A percentile compares a stretch with the other conserved stretches of the same genome.
phyloP scores from a whole-genome alignment of 2,888 invertebrate genomes.

The Shargacucullia verbasci region DNA sequence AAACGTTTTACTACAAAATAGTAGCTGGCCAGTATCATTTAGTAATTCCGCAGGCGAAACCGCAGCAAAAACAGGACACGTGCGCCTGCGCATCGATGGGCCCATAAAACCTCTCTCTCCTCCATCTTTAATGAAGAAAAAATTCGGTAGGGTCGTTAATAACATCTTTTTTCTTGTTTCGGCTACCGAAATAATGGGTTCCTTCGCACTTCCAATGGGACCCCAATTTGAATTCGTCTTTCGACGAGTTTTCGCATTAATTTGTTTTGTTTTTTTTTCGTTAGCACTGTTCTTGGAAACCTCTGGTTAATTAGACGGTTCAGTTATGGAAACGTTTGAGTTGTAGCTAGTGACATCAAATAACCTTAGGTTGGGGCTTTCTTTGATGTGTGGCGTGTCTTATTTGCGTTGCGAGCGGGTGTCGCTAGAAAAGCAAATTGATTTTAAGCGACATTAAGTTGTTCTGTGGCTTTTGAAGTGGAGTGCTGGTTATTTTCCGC shows the following conservation, averaged over 20 bases:
- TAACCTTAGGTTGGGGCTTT: conserved; percentile 31
- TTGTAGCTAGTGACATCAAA: conserved; percentile 54
- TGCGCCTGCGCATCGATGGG: conserved; percentile 55
- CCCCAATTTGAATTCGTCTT: conserved; percentile 74
- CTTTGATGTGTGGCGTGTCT: conserved; percentile 51
- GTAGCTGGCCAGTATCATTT: conserved; percentile 51
- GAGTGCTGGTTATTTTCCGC: conserved; percentile 41
- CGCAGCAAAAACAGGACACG: conserved; percentile 58
- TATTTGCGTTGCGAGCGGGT: conserved; percentile 43
- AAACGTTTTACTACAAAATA: conserved; percentile 46
- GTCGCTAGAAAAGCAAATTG: conserved; percentile 55
- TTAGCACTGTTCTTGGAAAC: conserved; percentile 66
- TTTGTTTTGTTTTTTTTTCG: conserved; percentile 61
- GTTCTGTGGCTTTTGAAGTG: conserved; percentile 40
- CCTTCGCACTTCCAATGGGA: conserved; percentile 74
- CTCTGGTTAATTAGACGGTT: conserved; percentile 62
- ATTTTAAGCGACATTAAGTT: conserved; percentile 46
- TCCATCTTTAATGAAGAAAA: conserved; percentile 62
- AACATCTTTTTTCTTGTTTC: conserved; percentile 69
- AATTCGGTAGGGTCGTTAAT: conserved; percentile 71
- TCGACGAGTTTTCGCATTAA: conserved; percentile 65
- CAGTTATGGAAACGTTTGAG: conserved; percentile 56
- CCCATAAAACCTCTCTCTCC: conserved; percentile 54
- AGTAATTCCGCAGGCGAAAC: conserved; percentile 55
- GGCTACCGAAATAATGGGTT: conserved; percentile 76